phyloP scores from a whole-genome alignment of 2,113 vertebrate genomes.

The Rhipidura dahli region DNA sequence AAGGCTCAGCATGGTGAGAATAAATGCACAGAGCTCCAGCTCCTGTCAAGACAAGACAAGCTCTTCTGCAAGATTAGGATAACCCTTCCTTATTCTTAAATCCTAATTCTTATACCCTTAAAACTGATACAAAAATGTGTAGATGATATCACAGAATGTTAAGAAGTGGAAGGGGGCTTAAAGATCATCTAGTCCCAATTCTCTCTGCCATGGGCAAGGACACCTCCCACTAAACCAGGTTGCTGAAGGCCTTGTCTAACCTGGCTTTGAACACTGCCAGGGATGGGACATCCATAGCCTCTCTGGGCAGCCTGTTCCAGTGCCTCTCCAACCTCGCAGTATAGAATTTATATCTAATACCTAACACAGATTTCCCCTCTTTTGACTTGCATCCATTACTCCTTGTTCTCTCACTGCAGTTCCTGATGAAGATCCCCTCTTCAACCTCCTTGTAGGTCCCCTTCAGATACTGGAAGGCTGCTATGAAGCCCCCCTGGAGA shows the following conservation, averaged over 20 bases:
- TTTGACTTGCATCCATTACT: neutral
- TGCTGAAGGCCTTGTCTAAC: neutral
- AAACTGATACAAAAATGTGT: neutral
- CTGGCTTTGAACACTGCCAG: neutral
- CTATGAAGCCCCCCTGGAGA: neutral
- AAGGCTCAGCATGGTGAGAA: rapidly evolving
- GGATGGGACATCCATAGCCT: neutral
- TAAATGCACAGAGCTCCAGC: neutral
- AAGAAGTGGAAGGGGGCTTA: neutral
- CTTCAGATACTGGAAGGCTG: neutral
- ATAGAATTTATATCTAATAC: neutral
- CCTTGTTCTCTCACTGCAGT: neutral
- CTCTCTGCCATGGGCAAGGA: neutral
- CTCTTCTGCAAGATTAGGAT: neutral
- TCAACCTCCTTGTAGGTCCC: neutral
- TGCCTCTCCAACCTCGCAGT: neutral
- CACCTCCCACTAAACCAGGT: neutral
- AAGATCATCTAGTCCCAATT: no score
- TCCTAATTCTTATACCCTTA: no score
- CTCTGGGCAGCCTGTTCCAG: neutral
- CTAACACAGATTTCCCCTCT: neutral
- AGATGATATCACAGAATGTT: neutral
- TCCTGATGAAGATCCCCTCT: neutral
- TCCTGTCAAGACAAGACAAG: neutral
- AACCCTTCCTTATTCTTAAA: no score